These are phyloP conservation scores for Ophion slaviceki DNA, from an alignment of 2,888 invertebrate genomes.

Conservation along the genomic window DNA sequence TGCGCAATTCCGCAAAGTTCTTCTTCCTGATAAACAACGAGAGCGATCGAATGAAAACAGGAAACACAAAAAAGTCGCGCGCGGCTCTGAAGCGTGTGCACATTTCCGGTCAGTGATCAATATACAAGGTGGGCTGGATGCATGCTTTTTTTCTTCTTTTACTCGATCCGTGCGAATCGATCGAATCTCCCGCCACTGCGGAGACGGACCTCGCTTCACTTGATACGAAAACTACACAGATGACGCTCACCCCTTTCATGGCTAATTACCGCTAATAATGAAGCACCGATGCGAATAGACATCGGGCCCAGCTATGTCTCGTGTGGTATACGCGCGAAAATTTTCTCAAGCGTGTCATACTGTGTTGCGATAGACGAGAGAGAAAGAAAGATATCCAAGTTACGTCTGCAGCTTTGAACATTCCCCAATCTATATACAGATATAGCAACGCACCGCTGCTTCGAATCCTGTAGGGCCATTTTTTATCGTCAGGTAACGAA, in stretches of 20 bases:
- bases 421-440: not conserved
- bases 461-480: not conserved
- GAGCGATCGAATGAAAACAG: not conserved
- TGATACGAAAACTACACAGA: slow-evolving; percentile 12
- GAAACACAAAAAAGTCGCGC: slow-evolving; percentile 2
- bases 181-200: slow-evolving; percentile 30
- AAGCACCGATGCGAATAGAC: not conserved
- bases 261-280: slow-evolving; percentile 6
- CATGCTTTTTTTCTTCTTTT: not conserved
- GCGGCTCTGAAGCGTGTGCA: slow-evolving; percentile 22
- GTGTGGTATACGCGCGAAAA: slow-evolving; percentile 39
- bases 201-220: slow-evolving; percentile 15
- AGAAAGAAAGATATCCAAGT: not conserved
- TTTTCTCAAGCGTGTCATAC: slow-evolving; percentile 47
- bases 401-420: not conserved
- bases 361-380: slow-evolving; percentile 6
- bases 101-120: slow-evolving; percentile 33
- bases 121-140: slow-evolving; percentile 2
- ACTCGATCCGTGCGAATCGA: slow-evolving; percentile 38
- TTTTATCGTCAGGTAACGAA: not conserved
- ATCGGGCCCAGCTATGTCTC: slow-evolving; percentile 33
- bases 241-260: slow-evolving; percentile 5
- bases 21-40: not conserved
- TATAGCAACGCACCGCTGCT: not conserved
- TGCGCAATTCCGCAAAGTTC: not conserved